phyloP scores from a whole-genome alignment of 2,888 invertebrate genomes.

The Cactoblastis cactorum region DNA sequence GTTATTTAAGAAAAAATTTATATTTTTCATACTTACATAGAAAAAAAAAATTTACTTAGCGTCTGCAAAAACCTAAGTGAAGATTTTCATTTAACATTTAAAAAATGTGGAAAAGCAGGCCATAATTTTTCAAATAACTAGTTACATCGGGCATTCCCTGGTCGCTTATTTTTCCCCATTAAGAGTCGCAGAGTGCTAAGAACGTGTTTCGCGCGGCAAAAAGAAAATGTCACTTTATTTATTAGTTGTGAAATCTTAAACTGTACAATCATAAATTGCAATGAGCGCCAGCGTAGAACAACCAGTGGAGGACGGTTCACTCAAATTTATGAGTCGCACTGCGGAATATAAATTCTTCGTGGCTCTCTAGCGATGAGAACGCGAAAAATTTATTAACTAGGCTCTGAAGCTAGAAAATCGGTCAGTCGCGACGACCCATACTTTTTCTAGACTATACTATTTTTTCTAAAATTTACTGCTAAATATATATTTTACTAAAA shows the following conservation, averaged over 20 bases:
- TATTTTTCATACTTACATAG: too few species aligned
- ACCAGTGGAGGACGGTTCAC: constrained; percentile 62
- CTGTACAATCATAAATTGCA: constrained; percentile 60
- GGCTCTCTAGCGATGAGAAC: constrained; percentile 52
- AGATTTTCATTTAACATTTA: background rate
- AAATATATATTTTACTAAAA: too few species aligned
- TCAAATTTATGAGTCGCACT: constrained; percentile 76
- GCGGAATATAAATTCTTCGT: constrained; percentile 74
- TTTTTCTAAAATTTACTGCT: too few species aligned
- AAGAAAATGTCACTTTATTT: constrained; percentile 35
- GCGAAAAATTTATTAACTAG: constrained; percentile 56
- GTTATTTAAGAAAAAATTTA: too few species aligned
- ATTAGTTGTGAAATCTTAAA: constrained; percentile 60
- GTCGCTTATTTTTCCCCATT: constrained; percentile 32
- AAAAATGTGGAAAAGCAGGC: background rate
- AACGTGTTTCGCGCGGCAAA: constrained; percentile 18
- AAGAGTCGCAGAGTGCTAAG: constrained; percentile 20
- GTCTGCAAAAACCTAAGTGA: too few species aligned
- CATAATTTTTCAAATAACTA: background rate
- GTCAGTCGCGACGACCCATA: background rate
- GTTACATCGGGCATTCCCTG: background rate
- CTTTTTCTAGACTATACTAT: background rate
- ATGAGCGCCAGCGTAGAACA: constrained; percentile 57
- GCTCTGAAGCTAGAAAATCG: constrained; percentile 26
- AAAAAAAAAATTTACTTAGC: too few species aligned